A percentile compares a stretch with the other conserved stretches of the same genome.
Evolutionary conservation across 2,888 invertebrate genomes (phyloP).

Genomic region (Deroplatys truncata): DNA sequence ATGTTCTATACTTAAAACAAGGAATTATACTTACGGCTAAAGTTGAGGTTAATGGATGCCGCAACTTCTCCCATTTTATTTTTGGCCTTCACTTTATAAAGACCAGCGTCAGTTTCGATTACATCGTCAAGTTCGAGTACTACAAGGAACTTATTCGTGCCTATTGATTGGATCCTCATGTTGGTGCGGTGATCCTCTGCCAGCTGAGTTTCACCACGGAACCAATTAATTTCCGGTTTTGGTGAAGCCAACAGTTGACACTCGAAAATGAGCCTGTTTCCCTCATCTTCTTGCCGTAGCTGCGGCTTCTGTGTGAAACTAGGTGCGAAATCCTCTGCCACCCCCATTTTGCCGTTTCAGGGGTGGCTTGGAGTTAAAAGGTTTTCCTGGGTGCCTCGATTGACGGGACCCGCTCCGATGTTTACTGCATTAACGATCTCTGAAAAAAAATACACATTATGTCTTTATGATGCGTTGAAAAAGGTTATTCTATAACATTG

Average conservation of each 20-base stretch:
- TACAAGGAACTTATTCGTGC: constrained; percentile 82
- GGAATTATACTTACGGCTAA: constrained; percentile 79
- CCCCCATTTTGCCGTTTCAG: constrained; percentile 59
- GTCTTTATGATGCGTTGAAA: not conserved
- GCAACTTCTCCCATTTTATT: constrained; percentile 97
- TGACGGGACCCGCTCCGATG: not conserved
- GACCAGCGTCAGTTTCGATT: constrained; percentile 91
- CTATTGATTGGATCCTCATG: constrained; percentile 83
- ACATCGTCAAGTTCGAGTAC: constrained; percentile 93
- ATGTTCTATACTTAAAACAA: too few relatives aligned
- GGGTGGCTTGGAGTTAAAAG: constrained; percentile 13
- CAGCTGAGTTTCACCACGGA: constrained; percentile 80
- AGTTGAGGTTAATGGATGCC: constrained; percentile 94
- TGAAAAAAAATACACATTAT: not conserved
- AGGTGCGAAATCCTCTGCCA: constrained; percentile 93
- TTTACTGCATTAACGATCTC: not conserved
- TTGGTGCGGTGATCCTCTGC: constrained; percentile 80
- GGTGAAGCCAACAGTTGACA: constrained; percentile 85
- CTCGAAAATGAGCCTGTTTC: constrained; percentile 91
- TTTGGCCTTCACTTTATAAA: constrained; percentile 95
- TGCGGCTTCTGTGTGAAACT: constrained; percentile 98
- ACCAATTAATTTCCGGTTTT: constrained; percentile 90
- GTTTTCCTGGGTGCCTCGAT: not conserved
- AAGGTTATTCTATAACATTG: too few relatives aligned
- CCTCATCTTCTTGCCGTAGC: constrained; percentile 93